Conservation (phyloP, 2,888 invertebrate genomes). For the Ditula angustiorana region DNA sequence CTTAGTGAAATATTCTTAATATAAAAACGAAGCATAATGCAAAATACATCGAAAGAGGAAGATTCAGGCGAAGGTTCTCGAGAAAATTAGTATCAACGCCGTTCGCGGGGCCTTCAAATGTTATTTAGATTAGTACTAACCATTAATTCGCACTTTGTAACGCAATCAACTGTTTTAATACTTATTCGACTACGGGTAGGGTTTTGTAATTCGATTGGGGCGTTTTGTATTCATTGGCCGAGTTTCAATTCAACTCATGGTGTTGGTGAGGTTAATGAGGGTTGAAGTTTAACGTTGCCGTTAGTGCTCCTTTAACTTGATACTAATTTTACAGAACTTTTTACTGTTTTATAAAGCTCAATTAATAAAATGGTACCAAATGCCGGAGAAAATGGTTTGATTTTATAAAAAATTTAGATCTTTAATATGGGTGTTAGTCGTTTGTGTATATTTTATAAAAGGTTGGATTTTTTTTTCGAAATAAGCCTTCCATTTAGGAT, state of each 20-base stretch:
- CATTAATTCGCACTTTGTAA: slow-evolving; percentile 24
- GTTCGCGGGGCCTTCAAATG: slow-evolving; percentile 6
- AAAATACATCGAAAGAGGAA: slow-evolving; percentile 13
- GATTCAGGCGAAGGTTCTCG: slow-evolving; percentile 13
- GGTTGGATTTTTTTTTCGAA: too few species aligned
- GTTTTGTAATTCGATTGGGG: slow-evolving; percentile 21
- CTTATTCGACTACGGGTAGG: slow-evolving; percentile 8
- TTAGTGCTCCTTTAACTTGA: too few species aligned
- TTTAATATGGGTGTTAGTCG: too few species aligned
- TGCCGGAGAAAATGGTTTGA: too few species aligned
- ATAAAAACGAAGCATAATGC: slow-evolving; percentile 13
- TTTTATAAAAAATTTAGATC: too few species aligned
- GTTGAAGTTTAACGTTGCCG: not conserved
- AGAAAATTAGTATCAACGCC: slow-evolving; percentile 13
- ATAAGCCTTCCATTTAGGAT: too few species aligned
- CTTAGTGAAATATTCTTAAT: not conserved
- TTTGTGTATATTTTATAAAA: too few species aligned
- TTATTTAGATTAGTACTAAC: slow-evolving; percentile 26
- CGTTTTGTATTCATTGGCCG: slow-evolving; percentile 23
- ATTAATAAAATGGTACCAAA: too few species aligned
- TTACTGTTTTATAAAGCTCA: too few species aligned
- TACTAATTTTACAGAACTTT: too few species aligned
- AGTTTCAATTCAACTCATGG: slow-evolving; percentile 9
- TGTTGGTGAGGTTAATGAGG: not conserved
- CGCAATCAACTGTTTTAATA: slow-evolving; percentile 21